Evolutionary conservation across 1,140 invertebrate species (phyloP).

Genomic region (Pseudomyrmex cubaensis): DNA sequence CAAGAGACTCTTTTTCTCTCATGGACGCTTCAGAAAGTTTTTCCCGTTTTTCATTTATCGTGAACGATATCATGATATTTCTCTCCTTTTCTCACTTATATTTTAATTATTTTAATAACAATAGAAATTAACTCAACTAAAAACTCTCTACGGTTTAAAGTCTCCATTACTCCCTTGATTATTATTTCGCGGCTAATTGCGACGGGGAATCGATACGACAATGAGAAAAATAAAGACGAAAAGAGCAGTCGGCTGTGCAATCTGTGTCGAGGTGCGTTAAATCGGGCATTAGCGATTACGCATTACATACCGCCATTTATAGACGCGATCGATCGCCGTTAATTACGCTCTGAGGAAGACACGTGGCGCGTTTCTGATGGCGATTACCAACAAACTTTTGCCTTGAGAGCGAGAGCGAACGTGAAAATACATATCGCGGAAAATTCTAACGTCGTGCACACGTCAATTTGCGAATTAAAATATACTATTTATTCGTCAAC

Average conservation of each 20-base stretch:
- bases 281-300: constrained; percentile 38
- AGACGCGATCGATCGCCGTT: constrained; percentile 39
- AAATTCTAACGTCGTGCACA: not conserved
- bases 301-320: constrained; percentile 26
- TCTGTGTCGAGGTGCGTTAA: constrained; percentile 46
- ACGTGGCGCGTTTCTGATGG: constrained; percentile 19
- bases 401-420: not conserved
- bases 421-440: not conserved
- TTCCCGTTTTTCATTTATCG: not conserved
- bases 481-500: not conserved
- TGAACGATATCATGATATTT: not conserved
- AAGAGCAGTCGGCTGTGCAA: constrained; percentile 25
- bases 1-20: not conserved
- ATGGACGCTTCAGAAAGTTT: not conserved
- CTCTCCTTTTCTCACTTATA: not conserved
- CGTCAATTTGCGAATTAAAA: not conserved
- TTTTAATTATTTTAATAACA: not conserved
- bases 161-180: not conserved
- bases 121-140: too few species aligned
- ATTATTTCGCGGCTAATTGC: not conserved
- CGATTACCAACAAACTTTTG: not conserved
- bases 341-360: constrained; percentile 38
- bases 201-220: constrained; percentile 36
- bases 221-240: constrained; percentile 27
- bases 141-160: not conserved